phyloP scores from a whole-genome alignment of 2,113 vertebrate genomes.

The Phylloscopus trochilus region DNA sequence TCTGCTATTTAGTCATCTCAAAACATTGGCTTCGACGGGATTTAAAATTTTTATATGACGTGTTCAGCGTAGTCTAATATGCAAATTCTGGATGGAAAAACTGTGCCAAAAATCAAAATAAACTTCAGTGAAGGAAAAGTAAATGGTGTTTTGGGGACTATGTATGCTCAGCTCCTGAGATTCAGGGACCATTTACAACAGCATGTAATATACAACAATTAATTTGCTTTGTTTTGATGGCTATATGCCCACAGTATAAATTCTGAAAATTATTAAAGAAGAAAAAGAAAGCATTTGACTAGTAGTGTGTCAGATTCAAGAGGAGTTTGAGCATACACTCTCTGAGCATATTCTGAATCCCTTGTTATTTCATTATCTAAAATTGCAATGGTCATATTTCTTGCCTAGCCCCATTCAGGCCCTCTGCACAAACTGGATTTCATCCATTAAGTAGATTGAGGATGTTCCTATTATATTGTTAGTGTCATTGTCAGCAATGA shows the following conservation, averaged over 20 bases:
- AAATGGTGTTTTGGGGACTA: neutral
- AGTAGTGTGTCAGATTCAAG: neutral
- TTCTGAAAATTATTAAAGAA: neutral
- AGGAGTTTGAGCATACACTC: neutral
- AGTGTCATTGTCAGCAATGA: conserved; percentile 6
- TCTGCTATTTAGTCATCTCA: neutral
- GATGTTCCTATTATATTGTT: neutral
- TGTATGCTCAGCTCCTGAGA: neutral
- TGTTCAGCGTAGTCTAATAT: neutral
- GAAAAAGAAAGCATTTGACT: neutral
- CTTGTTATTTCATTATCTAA: neutral
- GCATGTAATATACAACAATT: neutral
- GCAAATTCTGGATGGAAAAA: neutral
- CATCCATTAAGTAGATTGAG: conserved; percentile 7
- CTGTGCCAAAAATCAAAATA: neutral
- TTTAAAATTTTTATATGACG: neutral
- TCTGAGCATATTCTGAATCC: neutral
- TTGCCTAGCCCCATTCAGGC: neutral
- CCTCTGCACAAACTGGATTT: neutral
- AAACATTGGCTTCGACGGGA: neutral
- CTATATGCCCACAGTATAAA: neutral
- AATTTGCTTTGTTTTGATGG: neutral
- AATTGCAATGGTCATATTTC: neutral
- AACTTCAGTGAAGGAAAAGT: neutral
- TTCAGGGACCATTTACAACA: neutral